Conservation (phyloP, 2,888 invertebrate species). For the Aphidoletes aphidimyza region DNA sequence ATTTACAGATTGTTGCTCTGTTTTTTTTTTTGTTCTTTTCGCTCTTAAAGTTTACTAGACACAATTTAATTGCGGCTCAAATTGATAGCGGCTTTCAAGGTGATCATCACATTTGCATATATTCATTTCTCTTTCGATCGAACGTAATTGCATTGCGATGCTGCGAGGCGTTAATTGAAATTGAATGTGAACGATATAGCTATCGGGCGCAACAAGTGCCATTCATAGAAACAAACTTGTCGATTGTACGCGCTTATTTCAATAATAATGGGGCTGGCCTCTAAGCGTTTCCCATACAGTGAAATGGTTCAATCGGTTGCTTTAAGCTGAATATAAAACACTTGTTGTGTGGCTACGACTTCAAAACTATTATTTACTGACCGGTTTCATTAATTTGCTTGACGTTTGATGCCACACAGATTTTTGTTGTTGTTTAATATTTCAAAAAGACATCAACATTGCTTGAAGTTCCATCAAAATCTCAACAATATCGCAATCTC, state of each 20-base stretch:
- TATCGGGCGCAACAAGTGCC: slow-evolving; percentile 3
- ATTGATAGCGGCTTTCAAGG: slow-evolving; percentile 2
- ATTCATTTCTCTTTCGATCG: slow-evolving; percentile 38
- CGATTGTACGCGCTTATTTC: not conserved
- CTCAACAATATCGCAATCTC: too few relatives aligned
- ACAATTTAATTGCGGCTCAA: slow-evolving; percentile 18
- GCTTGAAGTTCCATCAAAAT: too few relatives aligned
- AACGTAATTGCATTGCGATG: slow-evolving; percentile 10
- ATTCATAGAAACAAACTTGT: not conserved
- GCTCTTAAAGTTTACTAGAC: too few relatives aligned
- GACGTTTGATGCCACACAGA: not conserved
- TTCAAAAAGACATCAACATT: slow-evolving; percentile 4
- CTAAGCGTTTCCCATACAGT: not conserved
- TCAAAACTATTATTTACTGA: not conserved
- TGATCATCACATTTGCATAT: slow-evolving; percentile 16
- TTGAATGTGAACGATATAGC: not conserved
- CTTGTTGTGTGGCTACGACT: not conserved
- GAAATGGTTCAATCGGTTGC: not conserved
- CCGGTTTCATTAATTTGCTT: not conserved
- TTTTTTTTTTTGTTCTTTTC: not conserved
- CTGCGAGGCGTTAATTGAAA: not conserved
- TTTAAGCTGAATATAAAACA: not conserved
- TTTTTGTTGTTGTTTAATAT: not conserved
- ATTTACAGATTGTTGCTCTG: not conserved
- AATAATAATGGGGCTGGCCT: slow-evolving; percentile 19